Evolutionary conservation across 2,888 invertebrate species (phyloP).

Genomic region (Synergus japonicus): DNA sequence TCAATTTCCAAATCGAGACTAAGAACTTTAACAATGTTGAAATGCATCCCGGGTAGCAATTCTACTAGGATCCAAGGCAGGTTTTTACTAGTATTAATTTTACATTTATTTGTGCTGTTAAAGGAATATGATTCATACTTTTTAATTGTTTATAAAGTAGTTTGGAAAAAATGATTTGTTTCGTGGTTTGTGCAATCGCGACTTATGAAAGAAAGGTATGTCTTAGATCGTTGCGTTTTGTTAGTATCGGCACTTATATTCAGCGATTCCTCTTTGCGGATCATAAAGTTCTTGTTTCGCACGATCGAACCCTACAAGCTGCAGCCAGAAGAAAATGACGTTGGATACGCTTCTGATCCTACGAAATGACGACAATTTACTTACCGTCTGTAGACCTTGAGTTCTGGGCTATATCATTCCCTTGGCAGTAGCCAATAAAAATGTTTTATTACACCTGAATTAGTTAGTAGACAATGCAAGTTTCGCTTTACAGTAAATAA

Average conservation of each 20-base stretch:
- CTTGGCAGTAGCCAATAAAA: slow-evolving; percentile 24
- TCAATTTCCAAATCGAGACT: neutral
- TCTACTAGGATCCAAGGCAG: too few relatives aligned
- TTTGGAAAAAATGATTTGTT: neutral
- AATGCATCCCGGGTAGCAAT: too few relatives aligned
- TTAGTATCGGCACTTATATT: slow-evolving; percentile 49
- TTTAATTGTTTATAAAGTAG: neutral
- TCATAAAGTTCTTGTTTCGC: slow-evolving; percentile 41
- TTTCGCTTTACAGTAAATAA: slow-evolving; percentile 19
- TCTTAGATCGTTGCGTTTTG: slow-evolving; percentile 44
- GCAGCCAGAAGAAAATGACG: slow-evolving; percentile 40
- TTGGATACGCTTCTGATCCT: slow-evolving; percentile 40
- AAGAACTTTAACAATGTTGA: neutral
- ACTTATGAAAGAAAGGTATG: slow-evolving; percentile 20
- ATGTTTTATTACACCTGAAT: slow-evolving; percentile 15
- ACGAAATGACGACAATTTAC: slow-evolving; percentile 38
- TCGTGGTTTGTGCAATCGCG: neutral
- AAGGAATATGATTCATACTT: neutral
- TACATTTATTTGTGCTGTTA: too few relatives aligned
- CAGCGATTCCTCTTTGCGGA: slow-evolving; percentile 44
- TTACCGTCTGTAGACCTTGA: slow-evolving; percentile 37
- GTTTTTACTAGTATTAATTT: too few relatives aligned
- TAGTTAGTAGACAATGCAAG: slow-evolving; percentile 22
- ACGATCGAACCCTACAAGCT: slow-evolving; percentile 40
- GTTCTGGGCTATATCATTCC: slow-evolving; percentile 32